Base-by-base conservation (phyloP, 2,888 invertebrate species). In the Caenorhabditis virilis region DNA sequence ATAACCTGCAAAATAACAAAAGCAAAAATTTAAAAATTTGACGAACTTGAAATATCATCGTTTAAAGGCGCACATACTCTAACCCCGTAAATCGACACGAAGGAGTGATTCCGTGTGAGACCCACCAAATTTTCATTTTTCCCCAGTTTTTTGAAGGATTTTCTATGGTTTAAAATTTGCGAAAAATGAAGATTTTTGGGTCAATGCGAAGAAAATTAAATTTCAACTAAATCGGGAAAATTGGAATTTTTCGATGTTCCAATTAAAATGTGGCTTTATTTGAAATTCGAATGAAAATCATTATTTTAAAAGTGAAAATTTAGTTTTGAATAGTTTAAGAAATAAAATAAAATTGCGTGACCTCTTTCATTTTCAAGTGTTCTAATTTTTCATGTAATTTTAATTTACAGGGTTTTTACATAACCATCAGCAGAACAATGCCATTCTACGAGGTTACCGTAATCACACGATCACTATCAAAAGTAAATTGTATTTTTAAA, bases 391-490 rank as follows among this genome's bases (percentile, higher is more conserved):
- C 22, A 47, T 2, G 13, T 15, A 18, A 33, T 45, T n/a, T 26
- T 15, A 35, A n/a, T n/a, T n/a, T n/a, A n/a, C n/a, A n/a, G n/a
- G n/a, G n/a, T n/a, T n/a, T n/a, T n/a, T n/a, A n/a, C n/a, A n/a
- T n/a, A n/a, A n/a, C n/a, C n/a, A n/a, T n/a, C n/a, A n/a, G n/a
- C n/a, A n/a, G n/a, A n/a, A n/a, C n/a, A 43, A 80, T 80, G 80
- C 80, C 80, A 9, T 68, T 77, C 20, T 80, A 74, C 47, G 80
- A 80, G 69, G 66, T 80, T 5, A 78, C 78, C 22, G 47, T 80
- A 25, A 77, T 79, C 47, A 76, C 80, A 6, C 57, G 76, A 50
- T 75, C 77, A 3, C 49, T 80, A 30, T 69, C 77, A 7, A 81
- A 80, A 75, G 79, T 79, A 48, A 2, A 26, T n/a, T n/a, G n/a